Percentiles rank a stretch among this genome's conserved stretches.
These are phyloP conservation scores for Platyrinchus mystaceus DNA, from an alignment of 2,797 vertebrate species.

Conservation along the genomic window DNA sequence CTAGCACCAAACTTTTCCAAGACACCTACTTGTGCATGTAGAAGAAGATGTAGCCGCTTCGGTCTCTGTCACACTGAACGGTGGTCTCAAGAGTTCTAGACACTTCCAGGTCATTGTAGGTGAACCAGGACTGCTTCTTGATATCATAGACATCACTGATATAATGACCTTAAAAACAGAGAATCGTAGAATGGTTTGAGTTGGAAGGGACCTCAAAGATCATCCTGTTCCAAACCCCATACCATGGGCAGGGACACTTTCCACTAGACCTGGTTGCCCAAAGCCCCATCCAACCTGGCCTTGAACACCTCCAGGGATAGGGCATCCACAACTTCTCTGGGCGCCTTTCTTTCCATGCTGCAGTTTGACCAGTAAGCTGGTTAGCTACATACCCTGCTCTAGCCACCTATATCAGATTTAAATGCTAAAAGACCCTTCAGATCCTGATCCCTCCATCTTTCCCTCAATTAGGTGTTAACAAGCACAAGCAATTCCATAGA, in stretches of 20 bases:
- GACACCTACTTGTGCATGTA: slow-evolving; percentile 96
- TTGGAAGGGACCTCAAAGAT: neutral
- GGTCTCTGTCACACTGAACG: slow-evolving; percentile 90
- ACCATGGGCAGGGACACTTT: neutral
- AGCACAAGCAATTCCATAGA: neutral
- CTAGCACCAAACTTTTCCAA: neutral
- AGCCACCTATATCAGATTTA: neutral
- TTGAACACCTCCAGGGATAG: neutral
- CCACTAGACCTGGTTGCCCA: neutral
- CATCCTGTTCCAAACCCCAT: neutral
- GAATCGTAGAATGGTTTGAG: neutral
- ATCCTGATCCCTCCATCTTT: neutral
- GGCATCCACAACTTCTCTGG: neutral
- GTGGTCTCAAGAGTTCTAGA: slow-evolving; percentile 90
- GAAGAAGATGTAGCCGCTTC: slow-evolving; percentile 98
- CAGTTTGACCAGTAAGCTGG: neutral
- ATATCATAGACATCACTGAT: slow-evolving; percentile 97
- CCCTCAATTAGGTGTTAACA: neutral
- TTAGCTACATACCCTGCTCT: neutral
- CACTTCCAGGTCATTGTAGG: slow-evolving; percentile 96
- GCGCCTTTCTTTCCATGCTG: neutral
- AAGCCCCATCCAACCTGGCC: neutral
- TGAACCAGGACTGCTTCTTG: slow-evolving; percentile 97
- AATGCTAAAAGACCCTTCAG: neutral
- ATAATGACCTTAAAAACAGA: slow-evolving; percentile 87